Conservation (phyloP, 92 coral and sea anemone species). For the Virgularia gustaviana region DNA sequence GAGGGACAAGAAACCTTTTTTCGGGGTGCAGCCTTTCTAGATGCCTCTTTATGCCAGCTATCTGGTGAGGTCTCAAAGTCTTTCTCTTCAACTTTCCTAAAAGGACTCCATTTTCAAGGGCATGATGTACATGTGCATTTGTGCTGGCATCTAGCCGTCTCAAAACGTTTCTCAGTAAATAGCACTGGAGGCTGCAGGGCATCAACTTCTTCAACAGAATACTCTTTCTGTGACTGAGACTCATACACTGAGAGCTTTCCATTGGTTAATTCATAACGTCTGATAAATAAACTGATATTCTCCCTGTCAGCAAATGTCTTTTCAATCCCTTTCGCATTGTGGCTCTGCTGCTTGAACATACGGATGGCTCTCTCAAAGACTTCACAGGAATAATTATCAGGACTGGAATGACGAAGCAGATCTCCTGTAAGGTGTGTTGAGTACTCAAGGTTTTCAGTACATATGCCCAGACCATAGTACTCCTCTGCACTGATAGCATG, state of each 20-base stretch:
- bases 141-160: no score
- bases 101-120: no score
- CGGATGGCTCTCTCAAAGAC: constrained; percentile 54
- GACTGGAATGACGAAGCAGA: constrained; percentile 49
- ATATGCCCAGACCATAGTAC: constrained; percentile 50
- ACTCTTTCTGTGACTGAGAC: background rate
- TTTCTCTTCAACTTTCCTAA: no score
- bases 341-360: constrained; percentile 51
- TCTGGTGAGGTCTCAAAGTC: no score
- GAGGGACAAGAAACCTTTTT: no score
- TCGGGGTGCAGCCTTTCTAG: no score
- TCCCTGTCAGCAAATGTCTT: constrained; percentile 58
- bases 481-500: constrained; percentile 63
- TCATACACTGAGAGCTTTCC: constrained; percentile 46
- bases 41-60: no score
- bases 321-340: constrained; percentile 64
- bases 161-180: constrained; percentile 42
- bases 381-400: no score
- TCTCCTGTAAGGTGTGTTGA: constrained; percentile 50
- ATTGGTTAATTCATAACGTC: no score
- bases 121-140: no score
- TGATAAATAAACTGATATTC: constrained; percentile 43
- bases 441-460: constrained; percentile 60
- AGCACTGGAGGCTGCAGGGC: constrained; percentile 8
- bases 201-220: constrained; percentile 19